Evolutionary conservation across 2,113 vertebrate species (phyloP).

Genomic region (human (Homo sapiens)): DNA sequence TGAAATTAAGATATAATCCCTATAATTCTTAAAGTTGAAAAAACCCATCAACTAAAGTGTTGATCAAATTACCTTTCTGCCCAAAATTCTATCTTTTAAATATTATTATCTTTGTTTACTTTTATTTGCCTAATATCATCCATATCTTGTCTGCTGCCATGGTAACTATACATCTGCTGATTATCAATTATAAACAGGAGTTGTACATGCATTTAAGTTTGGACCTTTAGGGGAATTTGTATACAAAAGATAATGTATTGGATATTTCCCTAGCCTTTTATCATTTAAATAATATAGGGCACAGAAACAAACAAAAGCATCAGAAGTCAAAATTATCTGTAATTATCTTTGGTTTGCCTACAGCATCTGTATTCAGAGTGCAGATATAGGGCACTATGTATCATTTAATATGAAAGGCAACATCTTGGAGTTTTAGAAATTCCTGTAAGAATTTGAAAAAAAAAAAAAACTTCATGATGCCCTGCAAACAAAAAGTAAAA

Average conservation of each 20-base stretch:
- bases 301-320: constrained; percentile 18
- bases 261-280: background rate
- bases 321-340: constrained; percentile 12
- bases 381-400: background rate
- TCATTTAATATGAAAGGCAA: background rate
- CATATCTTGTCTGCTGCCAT: background rate
- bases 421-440: constrained; percentile 7
- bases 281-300: background rate
- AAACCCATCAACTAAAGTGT: background rate
- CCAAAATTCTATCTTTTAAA: constrained; percentile 1
- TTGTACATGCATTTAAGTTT: background rate
- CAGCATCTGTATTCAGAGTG: background rate
- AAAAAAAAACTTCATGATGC: background rate
- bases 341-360: background rate
- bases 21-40: background rate
- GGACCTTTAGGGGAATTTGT: background rate
- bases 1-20: background rate
- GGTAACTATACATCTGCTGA: background rate
- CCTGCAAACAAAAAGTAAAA: constrained; percentile 7
- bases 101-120: background rate
- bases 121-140: constrained; percentile 13
- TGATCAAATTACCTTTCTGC: background rate
- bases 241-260: background rate
- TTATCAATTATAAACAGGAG: background rate
- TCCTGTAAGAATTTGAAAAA: background rate